These are phyloP conservation scores for Cottoperca gobio DNA, from an alignment of 2,797 vertebrate genomes.

Conservation along the genomic window DNA sequence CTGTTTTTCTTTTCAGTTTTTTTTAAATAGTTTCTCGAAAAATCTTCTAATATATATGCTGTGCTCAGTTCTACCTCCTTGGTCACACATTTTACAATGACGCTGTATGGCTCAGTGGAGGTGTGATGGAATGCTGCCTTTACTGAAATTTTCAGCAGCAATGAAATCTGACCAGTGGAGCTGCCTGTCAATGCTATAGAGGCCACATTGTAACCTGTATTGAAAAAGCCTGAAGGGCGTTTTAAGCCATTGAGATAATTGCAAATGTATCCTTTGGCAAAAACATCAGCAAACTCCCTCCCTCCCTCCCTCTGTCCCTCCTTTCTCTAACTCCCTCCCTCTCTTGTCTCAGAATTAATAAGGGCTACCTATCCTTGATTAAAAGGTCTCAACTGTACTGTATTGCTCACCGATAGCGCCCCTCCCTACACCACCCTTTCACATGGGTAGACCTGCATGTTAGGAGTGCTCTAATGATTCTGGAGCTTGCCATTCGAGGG, in stretches of 20 bases:
- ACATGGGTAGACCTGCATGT: conserved; percentile 79
- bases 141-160: conserved; percentile 52
- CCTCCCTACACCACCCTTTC: conserved; percentile 63
- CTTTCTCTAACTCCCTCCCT: conserved; percentile 25
- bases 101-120: conserved; percentile 31
- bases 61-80: conserved; percentile 37
- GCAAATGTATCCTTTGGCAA: conserved; percentile 75
- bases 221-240: conserved; percentile 56
- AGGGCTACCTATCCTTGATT: conserved; percentile 75
- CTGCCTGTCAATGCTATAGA: conserved; percentile 68
- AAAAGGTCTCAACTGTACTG: conserved; percentile 76
- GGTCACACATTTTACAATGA: conserved; percentile 25
- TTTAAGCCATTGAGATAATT: conserved; percentile 78
- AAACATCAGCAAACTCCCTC: conserved; percentile 65
- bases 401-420: conserved; percentile 67
- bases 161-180: conserved; percentile 65
- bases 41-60: conserved; percentile 41
- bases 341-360: conserved; percentile 71
- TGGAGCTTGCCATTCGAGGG: conserved; percentile 83
- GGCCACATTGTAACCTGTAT: conserved; percentile 58
- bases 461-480: conserved; percentile 84
- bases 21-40: conserved; percentile 56
- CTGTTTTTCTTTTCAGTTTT: conserved; percentile 66
- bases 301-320: conserved; percentile 29
- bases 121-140: conserved; percentile 69